phyloP scores from a whole-genome alignment of 2,113 vertebrate genomes.

The Poeciliopsis prolifica region DNA sequence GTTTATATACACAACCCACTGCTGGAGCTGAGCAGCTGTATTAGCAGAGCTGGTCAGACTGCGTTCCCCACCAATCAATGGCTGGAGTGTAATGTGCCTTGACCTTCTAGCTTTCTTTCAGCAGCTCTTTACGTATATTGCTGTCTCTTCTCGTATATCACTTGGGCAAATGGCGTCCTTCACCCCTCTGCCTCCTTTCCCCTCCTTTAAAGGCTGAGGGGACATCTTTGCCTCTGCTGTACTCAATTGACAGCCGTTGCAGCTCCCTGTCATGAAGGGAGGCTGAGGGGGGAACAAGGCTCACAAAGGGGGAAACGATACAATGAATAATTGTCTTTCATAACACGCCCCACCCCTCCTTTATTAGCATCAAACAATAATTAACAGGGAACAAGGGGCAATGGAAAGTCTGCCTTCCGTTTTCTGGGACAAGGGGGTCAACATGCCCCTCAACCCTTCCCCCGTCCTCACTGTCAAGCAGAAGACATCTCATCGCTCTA shows the following conservation, averaged over 20 bases:
- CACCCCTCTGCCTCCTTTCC: constrained; percentile 67
- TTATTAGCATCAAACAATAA: constrained; percentile 77
- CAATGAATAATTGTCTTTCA: constrained; percentile 75
- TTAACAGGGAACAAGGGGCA: constrained; percentile 71
- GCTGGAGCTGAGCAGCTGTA: constrained; percentile 67
- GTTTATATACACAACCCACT: constrained; percentile 34
- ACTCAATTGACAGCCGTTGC: constrained; percentile 62
- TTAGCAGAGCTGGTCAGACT: constrained; percentile 71
- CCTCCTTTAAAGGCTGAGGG: constrained; percentile 70
- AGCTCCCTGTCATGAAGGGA: constrained; percentile 51
- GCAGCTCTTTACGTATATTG: constrained; percentile 74
- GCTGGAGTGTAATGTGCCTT: constrained; percentile 74
- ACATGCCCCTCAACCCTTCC: constrained; percentile 68
- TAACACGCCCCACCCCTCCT: constrained; percentile 55
- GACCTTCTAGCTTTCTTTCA: constrained; percentile 79
- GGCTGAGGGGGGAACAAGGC: constrained; percentile 11
- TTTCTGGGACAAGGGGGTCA: constrained; percentile 72
- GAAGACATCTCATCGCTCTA: constrained; percentile 60
- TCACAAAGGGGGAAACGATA: constrained; percentile 56
- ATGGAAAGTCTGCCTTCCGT: constrained; percentile 61
- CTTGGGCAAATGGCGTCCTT: constrained; percentile 73
- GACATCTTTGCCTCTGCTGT: constrained; percentile 65
- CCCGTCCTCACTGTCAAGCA: constrained; percentile 47
- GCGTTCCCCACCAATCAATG: constrained; percentile 68
- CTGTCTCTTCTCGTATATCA: constrained; percentile 78